These are phyloP conservation scores for Holacanthus passer DNA, from an alignment of 2,113 vertebrate genomes.

Conservation along the genomic window DNA sequence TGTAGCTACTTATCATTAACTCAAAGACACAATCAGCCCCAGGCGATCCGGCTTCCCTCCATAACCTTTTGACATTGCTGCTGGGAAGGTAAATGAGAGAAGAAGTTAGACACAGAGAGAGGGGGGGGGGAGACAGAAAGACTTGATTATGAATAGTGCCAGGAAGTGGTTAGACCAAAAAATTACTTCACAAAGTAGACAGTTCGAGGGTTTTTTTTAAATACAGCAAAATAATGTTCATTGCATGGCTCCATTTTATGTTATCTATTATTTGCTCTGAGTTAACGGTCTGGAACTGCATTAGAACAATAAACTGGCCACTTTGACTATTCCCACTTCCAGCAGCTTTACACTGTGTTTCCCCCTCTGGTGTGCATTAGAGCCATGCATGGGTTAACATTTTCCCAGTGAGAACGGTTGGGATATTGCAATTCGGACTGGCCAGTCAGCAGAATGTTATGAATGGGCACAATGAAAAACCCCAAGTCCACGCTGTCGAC, in stretches of 20 bases:
- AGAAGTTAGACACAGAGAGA: slow-evolving; percentile 59
- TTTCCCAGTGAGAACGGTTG: slow-evolving; percentile 73
- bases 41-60: slow-evolving; percentile 74
- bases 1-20: slow-evolving; percentile 83
- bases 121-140: slow-evolving; percentile 41
- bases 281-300: slow-evolving; percentile 40
- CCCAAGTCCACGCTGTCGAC: slow-evolving; percentile 75
- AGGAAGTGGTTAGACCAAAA: slow-evolving; percentile 48
- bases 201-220: slow-evolving; percentile 2
- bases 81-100: slow-evolving; percentile 79
- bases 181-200: slow-evolving; percentile 18
- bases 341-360: slow-evolving; percentile 21
- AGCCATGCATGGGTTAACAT: slow-evolving; percentile 80
- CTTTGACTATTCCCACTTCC: slow-evolving; percentile 25
- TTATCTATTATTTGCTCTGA: slow-evolving; percentile 35
- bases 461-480: slow-evolving; percentile 83
- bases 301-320: slow-evolving; percentile 45
- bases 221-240: slow-evolving; percentile 19
- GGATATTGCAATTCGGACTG: slow-evolving; percentile 76
- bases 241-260: not conserved
- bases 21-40: slow-evolving; percentile 80
- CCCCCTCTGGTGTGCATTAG: slow-evolving; percentile 44
- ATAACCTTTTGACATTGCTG: slow-evolving; percentile 82
- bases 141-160: slow-evolving; percentile 58
- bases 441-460: slow-evolving; percentile 85